Percentiles rank a stretch among this genome's conserved stretches.
Conservation (phyloP, 2,113 vertebrate species). For the Centropristis striata region DNA sequence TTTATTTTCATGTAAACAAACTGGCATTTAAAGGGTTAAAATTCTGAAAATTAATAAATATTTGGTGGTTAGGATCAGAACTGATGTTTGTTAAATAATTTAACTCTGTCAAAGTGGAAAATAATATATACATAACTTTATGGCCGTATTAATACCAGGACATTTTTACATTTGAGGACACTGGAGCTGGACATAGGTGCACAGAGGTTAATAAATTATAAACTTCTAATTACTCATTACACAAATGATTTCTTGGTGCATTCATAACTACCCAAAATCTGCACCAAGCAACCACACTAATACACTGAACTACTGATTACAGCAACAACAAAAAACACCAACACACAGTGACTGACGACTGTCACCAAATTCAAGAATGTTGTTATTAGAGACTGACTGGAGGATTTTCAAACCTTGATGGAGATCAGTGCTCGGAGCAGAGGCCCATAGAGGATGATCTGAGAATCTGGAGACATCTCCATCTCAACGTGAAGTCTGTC, state of each 20-base stretch:
- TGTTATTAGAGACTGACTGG: no score
- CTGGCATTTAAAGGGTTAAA: no score
- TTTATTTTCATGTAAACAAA: no score
- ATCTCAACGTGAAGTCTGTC: constrained; percentile 96
- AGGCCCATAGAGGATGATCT: constrained; percentile 95
- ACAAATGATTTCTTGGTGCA: background rate
- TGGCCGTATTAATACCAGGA: no score
- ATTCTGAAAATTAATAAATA: no score
- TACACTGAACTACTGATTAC: background rate
- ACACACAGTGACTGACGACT: background rate
- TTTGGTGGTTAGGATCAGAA: no score
- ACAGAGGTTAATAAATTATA: background rate
- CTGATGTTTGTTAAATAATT: no score
- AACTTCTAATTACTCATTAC: background rate
- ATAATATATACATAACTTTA: no score
- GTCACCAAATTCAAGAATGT: background rate
- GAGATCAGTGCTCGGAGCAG: constrained; percentile 92
- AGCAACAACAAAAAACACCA: background rate
- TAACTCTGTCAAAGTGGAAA: no score
- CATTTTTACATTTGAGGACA: no score
- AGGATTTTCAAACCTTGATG: constrained; percentile 89
- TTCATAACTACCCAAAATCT: background rate
- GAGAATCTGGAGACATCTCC: constrained; percentile 96
- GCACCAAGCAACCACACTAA: background rate
- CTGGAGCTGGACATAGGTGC: no score